These are phyloP conservation scores for Axinella damicornis DNA, from an alignment of 37 sponge, comb jelly and placozoan genomes.

Conservation along the genomic window DNA sequence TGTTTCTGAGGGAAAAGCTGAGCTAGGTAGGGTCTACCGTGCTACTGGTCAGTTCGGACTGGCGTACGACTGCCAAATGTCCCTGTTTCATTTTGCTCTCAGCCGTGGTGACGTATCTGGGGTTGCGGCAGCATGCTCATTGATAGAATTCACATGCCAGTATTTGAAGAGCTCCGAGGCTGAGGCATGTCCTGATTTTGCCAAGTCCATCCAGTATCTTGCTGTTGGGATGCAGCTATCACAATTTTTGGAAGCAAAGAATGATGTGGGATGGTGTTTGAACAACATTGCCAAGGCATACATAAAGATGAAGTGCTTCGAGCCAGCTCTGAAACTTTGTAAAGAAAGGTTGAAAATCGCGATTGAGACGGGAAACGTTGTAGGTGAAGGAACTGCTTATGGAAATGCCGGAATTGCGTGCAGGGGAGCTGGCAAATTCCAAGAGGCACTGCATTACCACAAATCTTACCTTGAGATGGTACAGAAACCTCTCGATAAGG, in stretches of 20 bases:
- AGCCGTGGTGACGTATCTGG: not conserved
- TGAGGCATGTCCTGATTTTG: not conserved
- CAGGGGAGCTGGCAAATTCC: slow-evolving; percentile 11
- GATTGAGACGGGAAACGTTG: not conserved
- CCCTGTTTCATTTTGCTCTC: not conserved
- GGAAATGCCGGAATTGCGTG: slow-evolving; percentile 21
- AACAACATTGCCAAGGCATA: slow-evolving; percentile 40
- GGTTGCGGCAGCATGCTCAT: slow-evolving; percentile 7
- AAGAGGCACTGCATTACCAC: slow-evolving; percentile 27
- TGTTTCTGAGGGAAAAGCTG: slow-evolving; percentile 1
- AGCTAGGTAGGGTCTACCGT: slow-evolving; percentile 25
- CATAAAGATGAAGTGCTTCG: not conserved
- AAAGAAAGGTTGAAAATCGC: slow-evolving; percentile 4
- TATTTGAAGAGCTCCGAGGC: not conserved
- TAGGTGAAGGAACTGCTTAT: slow-evolving; percentile 42
- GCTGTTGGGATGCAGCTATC: slow-evolving; percentile 21
- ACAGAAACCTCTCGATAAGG: slow-evolving; percentile 13
- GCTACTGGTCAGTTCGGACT: slow-evolving; percentile 13
- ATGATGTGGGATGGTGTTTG: slow-evolving; percentile 23
- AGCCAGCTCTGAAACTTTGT: not conserved
- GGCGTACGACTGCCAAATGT: slow-evolving; percentile 12
- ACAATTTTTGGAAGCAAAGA: not conserved
- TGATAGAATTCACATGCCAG: slow-evolving; percentile 24
- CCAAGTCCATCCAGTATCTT: slow-evolving; percentile 1
- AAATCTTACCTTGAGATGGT: slow-evolving; percentile 12